phyloP scores from a whole-genome alignment of 2,797 vertebrate species.

The Lindbergichthys nudifrons region DNA sequence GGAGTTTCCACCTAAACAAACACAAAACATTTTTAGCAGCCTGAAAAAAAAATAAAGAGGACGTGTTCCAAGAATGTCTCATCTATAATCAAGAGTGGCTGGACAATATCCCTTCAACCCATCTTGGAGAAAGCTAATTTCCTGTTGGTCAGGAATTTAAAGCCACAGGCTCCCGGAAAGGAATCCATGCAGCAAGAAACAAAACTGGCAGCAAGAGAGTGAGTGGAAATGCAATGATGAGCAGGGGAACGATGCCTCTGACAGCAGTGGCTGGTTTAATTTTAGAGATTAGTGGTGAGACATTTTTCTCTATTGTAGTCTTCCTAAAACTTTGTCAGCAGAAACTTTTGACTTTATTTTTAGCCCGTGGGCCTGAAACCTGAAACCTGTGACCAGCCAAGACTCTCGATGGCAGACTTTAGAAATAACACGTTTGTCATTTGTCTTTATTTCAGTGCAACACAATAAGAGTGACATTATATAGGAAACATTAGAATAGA shows the following conservation, averaged over 20 bases:
- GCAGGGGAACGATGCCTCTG: no score
- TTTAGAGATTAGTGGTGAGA: neutral
- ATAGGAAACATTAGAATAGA: neutral
- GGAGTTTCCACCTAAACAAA: conserved; percentile 62
- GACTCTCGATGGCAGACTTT: neutral
- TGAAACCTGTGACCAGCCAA: neutral
- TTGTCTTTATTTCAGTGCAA: neutral
- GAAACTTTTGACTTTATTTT: conserved; percentile 1
- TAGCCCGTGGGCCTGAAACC: neutral
- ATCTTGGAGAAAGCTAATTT: conserved; percentile 32
- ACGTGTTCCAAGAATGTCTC: neutral
- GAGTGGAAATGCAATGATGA: neutral
- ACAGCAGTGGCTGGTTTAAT: no score
- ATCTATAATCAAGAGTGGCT: neutral
- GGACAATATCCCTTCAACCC: neutral
- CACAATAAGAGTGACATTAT: neutral
- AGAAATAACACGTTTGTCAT: neutral
- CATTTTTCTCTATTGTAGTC: neutral
- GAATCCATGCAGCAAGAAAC: conserved; percentile 4
- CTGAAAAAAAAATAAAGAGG: neutral
- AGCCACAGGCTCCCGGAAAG: conserved; percentile 24
- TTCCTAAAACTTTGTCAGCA: neutral
- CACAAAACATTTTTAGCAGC: neutral
- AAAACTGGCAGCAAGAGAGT: no score
- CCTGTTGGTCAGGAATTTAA: conserved; percentile 48